phyloP scores from a whole-genome alignment of 2,888 invertebrate species.

The Philopedon plagiatum region DNA sequence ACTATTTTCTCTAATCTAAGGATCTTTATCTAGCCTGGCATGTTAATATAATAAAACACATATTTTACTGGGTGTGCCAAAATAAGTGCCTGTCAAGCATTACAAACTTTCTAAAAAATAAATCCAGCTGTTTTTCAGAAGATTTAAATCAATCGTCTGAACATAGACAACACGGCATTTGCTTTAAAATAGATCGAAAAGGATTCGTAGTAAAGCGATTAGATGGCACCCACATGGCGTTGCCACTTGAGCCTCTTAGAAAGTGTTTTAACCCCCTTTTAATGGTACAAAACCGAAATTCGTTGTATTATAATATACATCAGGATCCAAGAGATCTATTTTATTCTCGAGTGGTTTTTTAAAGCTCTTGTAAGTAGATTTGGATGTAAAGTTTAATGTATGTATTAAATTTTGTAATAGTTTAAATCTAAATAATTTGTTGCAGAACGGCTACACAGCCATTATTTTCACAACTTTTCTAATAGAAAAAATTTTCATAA shows the following conservation, averaged over 20 bases:
- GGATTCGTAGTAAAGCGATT: constrained; percentile 40
- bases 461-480: too few relatives aligned
- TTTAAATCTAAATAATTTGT: neutral
- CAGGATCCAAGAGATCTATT: constrained; percentile 26
- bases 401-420: constrained; percentile 26
- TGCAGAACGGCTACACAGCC: too few relatives aligned
- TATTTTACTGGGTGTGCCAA: too few relatives aligned
- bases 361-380: constrained; percentile 27
- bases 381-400: constrained; percentile 21
- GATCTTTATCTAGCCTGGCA: too few relatives aligned
- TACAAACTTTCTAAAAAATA: too few relatives aligned
- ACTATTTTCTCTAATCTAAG: too few relatives aligned
- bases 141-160: neutral
- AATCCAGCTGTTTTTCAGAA: too few relatives aligned
- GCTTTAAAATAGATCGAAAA: constrained; percentile 33
- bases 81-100: too few relatives aligned
- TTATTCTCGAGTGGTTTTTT: constrained; percentile 36
- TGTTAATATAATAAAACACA: too few relatives aligned
- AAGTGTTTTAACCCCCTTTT: constrained; percentile 40
- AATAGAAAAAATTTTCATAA: too few relatives aligned
- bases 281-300: constrained; percentile 39
- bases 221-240: constrained; percentile 40
- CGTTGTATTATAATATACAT: constrained; percentile 34
- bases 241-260: constrained; percentile 39
- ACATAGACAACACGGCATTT: constrained; percentile 16